These are phyloP conservation scores for Enteromius mattozi DNA, from an alignment of 2,797 vertebrate species.

Conservation along the genomic window DNA sequence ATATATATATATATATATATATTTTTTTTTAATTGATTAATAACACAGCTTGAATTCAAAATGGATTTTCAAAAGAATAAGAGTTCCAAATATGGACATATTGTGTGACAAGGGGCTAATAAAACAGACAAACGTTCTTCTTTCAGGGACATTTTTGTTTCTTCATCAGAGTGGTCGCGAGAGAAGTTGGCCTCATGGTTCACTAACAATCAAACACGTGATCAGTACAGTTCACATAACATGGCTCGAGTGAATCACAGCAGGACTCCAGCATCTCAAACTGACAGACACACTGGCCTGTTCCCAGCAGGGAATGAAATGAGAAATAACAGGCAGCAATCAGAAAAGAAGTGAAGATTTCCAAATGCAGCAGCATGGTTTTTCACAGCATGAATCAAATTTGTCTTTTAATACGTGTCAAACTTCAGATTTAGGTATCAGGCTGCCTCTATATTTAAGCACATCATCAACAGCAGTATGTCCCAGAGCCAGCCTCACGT, in stretches of 20 bases:
- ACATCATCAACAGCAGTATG: background rate
- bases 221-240: slow-evolving; percentile 13
- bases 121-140: background rate
- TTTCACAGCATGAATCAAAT: slow-evolving; percentile 16
- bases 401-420: background rate
- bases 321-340: slow-evolving; percentile 20
- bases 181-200: slow-evolving; percentile 1
- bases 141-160: background rate
- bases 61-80: background rate
- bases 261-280: slow-evolving; percentile 9
- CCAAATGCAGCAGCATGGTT: background rate
- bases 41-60: background rate
- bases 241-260: background rate
- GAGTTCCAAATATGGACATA: background rate
- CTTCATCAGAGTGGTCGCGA: background rate
- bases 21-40: too few species aligned
- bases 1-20: too few species aligned
- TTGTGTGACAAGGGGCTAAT: background rate
- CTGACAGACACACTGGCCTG: background rate
- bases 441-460: slow-evolving; percentile 11
- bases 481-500: slow-evolving; percentile 12
- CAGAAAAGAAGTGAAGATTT: background rate
- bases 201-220: slow-evolving; percentile 16
- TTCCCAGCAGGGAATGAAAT: slow-evolving; percentile 19
- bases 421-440: slow-evolving; percentile 7